Conservation (phyloP, 2,797 vertebrate species). For the Chaenodraco wilsoni region DNA sequence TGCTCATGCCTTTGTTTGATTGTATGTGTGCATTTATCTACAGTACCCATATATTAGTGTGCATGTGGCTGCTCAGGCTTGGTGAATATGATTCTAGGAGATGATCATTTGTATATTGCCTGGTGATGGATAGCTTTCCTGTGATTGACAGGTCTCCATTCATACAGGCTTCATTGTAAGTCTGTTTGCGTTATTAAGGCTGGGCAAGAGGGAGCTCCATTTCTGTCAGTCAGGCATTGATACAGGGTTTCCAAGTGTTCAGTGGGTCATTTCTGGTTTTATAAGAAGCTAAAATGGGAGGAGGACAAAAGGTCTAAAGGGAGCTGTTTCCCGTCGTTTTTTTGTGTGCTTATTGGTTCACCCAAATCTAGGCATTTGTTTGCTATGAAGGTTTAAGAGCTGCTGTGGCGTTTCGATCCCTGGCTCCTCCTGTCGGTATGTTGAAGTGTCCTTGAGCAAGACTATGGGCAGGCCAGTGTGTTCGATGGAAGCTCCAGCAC, state of each 20-base stretch:
- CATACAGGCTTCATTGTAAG: constrained; percentile 58
- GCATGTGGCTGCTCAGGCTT: constrained; percentile 31
- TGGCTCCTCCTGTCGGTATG: no score
- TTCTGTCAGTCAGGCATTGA: constrained; percentile 62
- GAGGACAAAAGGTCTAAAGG: constrained; percentile 34
- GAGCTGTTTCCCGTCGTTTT: constrained; percentile 36
- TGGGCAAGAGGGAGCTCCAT: constrained; percentile 53
- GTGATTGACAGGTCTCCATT: constrained; percentile 74
- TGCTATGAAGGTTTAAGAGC: constrained; percentile 13
- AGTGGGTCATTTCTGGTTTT: constrained; percentile 61
- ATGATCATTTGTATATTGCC: constrained; percentile 72
- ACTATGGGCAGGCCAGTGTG: no score
- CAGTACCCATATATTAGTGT: constrained; percentile 9
- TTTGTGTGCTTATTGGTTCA: constrained; percentile 22
- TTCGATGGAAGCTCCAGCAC: no score
- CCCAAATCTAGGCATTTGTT: constrained; percentile 32
- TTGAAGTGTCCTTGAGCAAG: no score
- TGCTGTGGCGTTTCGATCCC: no score
- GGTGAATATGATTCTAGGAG: constrained; percentile 57
- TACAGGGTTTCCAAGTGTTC: constrained; percentile 47
- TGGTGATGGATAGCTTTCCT: constrained; percentile 58
- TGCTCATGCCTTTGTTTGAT: constrained; percentile 50
- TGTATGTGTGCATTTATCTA: constrained; percentile 41
- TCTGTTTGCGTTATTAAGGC: constrained; percentile 59
- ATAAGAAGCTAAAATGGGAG: constrained; percentile 45